Conservation (phyloP, 2,113 vertebrate genomes). For the Entomyzon cyanotis region DNA sequence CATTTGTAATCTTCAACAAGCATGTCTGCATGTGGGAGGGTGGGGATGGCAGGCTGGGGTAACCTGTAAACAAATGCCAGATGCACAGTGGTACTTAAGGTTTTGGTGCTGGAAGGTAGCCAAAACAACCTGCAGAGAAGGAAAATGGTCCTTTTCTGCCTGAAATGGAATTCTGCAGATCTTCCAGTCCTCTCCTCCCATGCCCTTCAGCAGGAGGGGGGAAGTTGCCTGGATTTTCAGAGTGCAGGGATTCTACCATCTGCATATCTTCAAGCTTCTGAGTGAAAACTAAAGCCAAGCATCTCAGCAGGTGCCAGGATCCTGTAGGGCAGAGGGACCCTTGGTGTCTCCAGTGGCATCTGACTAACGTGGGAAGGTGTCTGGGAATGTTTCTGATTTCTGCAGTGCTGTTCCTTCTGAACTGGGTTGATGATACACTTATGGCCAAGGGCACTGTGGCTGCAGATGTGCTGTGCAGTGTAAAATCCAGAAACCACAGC, state of each 20-base stretch:
- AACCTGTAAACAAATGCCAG: constrained; percentile 47
- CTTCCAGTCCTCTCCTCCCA: background rate
- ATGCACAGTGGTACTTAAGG: background rate
- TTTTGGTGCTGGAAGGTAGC: background rate
- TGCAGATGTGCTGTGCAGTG: background rate
- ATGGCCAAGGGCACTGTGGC: background rate
- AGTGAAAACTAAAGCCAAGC: background rate
- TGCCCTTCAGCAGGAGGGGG: background rate
- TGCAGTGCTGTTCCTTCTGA: background rate
- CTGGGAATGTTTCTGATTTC: background rate
- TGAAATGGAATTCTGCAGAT: background rate
- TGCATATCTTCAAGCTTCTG: background rate
- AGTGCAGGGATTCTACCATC: background rate
- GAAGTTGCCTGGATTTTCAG: background rate
- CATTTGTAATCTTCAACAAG: constrained; percentile 46
- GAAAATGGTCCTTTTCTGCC: background rate
- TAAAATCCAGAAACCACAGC: background rate
- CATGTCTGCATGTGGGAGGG: background rate
- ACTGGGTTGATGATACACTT: accelerated
- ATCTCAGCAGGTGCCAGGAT: background rate
- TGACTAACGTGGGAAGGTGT: background rate
- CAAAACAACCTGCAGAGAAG: background rate
- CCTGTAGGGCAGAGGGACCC: background rate
- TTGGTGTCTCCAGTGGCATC: background rate
- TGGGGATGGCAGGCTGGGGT: background rate